A percentile compares a stretch with the other conserved stretches of the same genome.
These are phyloP conservation scores for Scaptomyza caliginosa DNA, from an alignment of 2,888 invertebrate species.

Conservation along the genomic window DNA sequence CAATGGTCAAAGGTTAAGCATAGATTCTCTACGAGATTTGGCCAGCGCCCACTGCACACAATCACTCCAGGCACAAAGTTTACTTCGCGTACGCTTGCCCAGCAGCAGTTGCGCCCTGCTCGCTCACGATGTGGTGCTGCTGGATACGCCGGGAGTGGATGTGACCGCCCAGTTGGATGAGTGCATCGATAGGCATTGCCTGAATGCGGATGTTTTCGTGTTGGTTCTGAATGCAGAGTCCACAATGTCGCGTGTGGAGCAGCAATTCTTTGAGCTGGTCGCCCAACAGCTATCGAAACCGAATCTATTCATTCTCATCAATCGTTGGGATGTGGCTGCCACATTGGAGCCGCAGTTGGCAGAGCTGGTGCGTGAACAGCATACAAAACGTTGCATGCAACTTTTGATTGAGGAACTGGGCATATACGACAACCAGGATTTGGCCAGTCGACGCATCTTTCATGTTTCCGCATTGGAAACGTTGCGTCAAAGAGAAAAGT, in stretches of 20 bases:
- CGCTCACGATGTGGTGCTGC: slow-evolving; percentile 98
- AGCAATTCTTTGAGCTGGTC: slow-evolving; percentile 99
- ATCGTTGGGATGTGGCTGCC: slow-evolving; percentile 99
- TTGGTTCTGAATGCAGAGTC: slow-evolving; percentile 99
- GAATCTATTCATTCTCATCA: slow-evolving; percentile 99
- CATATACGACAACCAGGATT: slow-evolving; percentile 91
- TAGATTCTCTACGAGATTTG: slow-evolving; percentile 86
- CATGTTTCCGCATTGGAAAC: slow-evolving; percentile 99
- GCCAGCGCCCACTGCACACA: slow-evolving; percentile 97
- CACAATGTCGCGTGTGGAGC: slow-evolving; percentile 98
- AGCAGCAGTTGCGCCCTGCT: slow-evolving; percentile 95
- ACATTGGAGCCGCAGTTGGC: slow-evolving; percentile 92
- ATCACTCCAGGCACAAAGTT: slow-evolving; percentile 93
- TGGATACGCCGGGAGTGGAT: slow-evolving; percentile 99
- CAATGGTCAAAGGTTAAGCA: slow-evolving; percentile 87
- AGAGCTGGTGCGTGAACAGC: slow-evolving; percentile 93
- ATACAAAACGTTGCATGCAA: slow-evolving; percentile 95
- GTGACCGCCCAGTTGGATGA: slow-evolving; percentile 98
- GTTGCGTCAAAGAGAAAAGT: slow-evolving; percentile 87
- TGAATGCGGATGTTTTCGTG: slow-evolving; percentile 99
- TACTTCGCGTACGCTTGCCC: slow-evolving; percentile 89
- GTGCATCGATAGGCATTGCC: slow-evolving; percentile 99
- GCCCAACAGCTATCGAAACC: slow-evolving; percentile 97
- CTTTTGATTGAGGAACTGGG: slow-evolving; percentile 97
- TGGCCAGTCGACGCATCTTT: slow-evolving; percentile 96